Evolutionary conservation across 1,140 invertebrate species (phyloP).

Genomic region (Geopemphigus sp.): DNA sequence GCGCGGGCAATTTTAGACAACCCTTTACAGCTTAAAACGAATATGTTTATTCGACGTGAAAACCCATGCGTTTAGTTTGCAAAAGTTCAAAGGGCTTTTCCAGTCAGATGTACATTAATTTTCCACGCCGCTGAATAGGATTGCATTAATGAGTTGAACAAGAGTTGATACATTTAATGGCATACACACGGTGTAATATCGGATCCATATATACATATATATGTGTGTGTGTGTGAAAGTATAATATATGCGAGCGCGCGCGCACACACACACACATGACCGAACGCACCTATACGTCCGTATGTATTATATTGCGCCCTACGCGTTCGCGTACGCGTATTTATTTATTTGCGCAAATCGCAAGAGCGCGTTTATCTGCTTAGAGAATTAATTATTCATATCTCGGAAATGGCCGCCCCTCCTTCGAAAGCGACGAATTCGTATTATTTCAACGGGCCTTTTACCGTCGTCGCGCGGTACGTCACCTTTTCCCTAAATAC

Average conservation of each 20-base stretch:
- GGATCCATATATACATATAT: neutral
- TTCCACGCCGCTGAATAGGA: slow-evolving; percentile 49
- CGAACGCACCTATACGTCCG: too few species aligned
- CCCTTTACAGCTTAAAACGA: slow-evolving; percentile 48
- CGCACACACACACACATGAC: neutral
- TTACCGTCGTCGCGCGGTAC: too few species aligned
- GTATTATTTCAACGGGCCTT: too few species aligned
- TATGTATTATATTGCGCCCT: too few species aligned
- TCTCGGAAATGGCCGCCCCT: too few species aligned
- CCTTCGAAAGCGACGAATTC: too few species aligned
- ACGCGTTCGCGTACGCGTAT: too few species aligned
- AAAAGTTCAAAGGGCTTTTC: slow-evolving; percentile 49
- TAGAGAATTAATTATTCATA: too few species aligned
- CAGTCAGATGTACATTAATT: slow-evolving; percentile 49
- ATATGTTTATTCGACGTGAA: slow-evolving; percentile 49
- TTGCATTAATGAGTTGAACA: slow-evolving; percentile 49
- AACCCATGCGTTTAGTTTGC: slow-evolving; percentile 49
- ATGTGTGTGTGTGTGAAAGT: neutral
- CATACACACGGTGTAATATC: slow-evolving; percentile 32
- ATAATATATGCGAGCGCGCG: neutral
- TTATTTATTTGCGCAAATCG: too few species aligned
- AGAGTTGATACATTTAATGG: slow-evolving; percentile 49
- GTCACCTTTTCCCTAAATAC: too few species aligned
- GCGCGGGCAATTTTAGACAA: slow-evolving; percentile 41
- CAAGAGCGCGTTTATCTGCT: too few species aligned